Evolutionary conservation across 2,888 invertebrate genomes (phyloP).

Genomic region (Meiosimyza decipiens): DNA sequence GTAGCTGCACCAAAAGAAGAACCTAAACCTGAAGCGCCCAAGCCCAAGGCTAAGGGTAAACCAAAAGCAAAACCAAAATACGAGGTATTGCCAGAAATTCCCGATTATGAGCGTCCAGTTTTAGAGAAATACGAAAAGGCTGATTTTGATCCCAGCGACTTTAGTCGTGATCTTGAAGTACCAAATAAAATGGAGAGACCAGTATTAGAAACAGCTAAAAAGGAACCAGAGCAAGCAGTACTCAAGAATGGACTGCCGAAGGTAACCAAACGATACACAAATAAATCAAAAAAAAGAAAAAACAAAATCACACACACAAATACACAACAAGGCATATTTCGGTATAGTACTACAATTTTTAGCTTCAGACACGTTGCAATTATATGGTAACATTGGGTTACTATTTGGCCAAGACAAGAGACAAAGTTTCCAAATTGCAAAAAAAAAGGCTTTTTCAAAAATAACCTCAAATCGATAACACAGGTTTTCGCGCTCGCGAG

Average conservation of each 20-base stretch:
- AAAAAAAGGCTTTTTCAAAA: no score
- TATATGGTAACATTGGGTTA: no score
- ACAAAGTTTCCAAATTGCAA: no score
- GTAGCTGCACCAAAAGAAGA: slow-evolving; percentile 59
- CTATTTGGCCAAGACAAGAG: no score
- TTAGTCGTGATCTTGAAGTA: slow-evolving; percentile 59
- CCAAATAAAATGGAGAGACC: slow-evolving; percentile 64
- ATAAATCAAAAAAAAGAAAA: no score
- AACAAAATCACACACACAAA: no score
- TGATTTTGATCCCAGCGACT: slow-evolving; percentile 68
- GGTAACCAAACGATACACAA: slow-evolving; percentile 49
- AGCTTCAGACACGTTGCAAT: no score
- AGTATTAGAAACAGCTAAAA: slow-evolving; percentile 50
- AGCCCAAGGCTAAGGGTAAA: slow-evolving; percentile 59
- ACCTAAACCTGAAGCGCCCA: slow-evolving; percentile 55
- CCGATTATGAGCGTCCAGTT: slow-evolving; percentile 81
- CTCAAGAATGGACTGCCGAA: slow-evolving; percentile 62
- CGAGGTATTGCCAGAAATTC: slow-evolving; percentile 73
- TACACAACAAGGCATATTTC: no score
- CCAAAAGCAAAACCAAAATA: slow-evolving; percentile 66
- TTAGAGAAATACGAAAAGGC: slow-evolving; percentile 76
- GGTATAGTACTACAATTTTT: no score
- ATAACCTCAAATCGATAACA: no score
- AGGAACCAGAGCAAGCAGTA: slow-evolving; percentile 51
- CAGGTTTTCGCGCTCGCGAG: no score